Evolutionary conservation across 1,140 invertebrate species (phyloP).

Genomic region (Xylocopa sonorina): DNA sequence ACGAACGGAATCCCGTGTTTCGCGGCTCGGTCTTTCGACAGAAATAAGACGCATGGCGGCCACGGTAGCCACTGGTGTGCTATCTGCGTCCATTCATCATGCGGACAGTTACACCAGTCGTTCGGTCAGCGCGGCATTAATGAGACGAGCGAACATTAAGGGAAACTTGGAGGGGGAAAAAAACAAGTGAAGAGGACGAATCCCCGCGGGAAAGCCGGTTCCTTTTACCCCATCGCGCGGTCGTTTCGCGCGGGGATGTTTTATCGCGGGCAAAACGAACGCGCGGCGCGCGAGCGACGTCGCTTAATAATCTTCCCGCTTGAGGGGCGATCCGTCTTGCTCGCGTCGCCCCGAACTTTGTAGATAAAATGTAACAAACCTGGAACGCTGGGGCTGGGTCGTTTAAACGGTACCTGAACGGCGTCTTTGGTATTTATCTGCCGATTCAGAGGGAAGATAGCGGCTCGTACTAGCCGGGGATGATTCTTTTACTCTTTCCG

Average conservation of each 20-base stretch:
- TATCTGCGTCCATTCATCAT: conserved; percentile 76
- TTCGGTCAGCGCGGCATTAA: conserved; percentile 66
- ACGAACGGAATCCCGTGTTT: conserved; percentile 15
- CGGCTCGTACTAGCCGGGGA: not conserved
- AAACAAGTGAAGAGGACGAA: conserved; percentile 1
- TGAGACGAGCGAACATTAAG: conserved; percentile 60
- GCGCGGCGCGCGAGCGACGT: not conserved
- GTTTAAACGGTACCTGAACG: not conserved
- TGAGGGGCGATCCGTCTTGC: conserved; percentile 1
- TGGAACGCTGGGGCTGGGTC: not conserved
- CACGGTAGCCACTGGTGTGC: conserved; percentile 68
- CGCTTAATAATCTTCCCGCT: conserved; percentile 2
- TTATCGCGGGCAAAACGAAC: not conserved
- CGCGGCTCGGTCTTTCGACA: conserved; percentile 36
- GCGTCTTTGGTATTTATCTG: not conserved
- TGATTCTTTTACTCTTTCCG: not conserved
- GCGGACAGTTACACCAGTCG: conserved; percentile 72
- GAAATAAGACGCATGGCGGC: conserved; percentile 74
- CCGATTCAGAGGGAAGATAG: not conserved
- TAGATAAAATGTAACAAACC: conserved; percentile 7
- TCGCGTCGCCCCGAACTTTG: not conserved
- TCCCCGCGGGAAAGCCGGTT: not conserved
- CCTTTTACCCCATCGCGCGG: not conserved
- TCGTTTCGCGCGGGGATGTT: too few species aligned
- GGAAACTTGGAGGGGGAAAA: too few species aligned